Evolutionary conservation across 1,140 invertebrate genomes (phyloP), one percentile per base, ranked within the genome.

Genomic region (Aphaenogaster floridana): DNA sequence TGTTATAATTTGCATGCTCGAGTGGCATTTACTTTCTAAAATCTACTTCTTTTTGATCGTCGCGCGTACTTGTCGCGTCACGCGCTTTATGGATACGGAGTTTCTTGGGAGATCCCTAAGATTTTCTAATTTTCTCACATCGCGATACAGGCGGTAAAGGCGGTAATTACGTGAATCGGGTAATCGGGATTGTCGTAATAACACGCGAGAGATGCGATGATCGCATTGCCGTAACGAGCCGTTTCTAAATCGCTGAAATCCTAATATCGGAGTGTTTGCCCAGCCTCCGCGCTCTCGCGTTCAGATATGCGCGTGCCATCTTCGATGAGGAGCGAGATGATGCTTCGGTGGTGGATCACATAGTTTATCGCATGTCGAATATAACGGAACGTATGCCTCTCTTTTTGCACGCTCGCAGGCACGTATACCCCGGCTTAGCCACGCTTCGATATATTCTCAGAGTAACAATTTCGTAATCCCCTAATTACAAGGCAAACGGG

Each of bases 321-420:
- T 54, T 15, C 36, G 63, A 50, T 34, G n/a, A 50, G 64, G 39
- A 61, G 15, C 87, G 45, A 48, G 68, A 59, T 59, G 36, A 59
- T 36, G 54, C 69, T 76, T 21, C 50, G 13, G 15, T 45, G 57
- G 39, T 64, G 79, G 61, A 86, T 84, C 79, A 54, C 52, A 72
- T 59, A 72, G 80, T 66, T 87, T 84, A 87, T 87, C 80, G 48
- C 86, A 84, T 85, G 57, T 84, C 54, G 66, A 63, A 64, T 87
- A n/a, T 84, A 86, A 87, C 80, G 80, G 79, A 84, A 83, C 9
- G 48, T 52, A 72, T 59, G 52, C 45, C 78, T 52, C 54, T 83
- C 64, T 87, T 87, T 87, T 87, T 84, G 45, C 66, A 45, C 78
- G 68, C 52, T 79, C n/a, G 52, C 68, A 52, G 64, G 66, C 69